Base-by-base conservation (phyloP, 2,113 vertebrate species). In the Cephalophus harveyi region DNA sequence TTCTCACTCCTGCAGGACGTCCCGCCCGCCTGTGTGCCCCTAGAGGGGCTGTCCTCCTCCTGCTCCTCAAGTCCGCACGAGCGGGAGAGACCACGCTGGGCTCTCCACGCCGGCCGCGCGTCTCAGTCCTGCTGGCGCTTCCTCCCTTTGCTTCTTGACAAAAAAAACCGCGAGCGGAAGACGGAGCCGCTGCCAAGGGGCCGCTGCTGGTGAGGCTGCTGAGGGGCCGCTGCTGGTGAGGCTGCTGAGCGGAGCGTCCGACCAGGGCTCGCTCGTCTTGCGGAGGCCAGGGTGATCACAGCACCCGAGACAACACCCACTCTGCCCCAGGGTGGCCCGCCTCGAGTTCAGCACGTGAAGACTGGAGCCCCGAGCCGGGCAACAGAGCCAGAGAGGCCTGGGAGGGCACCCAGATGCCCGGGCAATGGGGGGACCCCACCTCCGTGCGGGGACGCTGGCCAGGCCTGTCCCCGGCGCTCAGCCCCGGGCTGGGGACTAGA, bases 281-380 rank as follows among this genome's bases (percentile, higher is more conserved):
- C 55, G 6, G 67, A 30, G 46, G 78, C 28, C 28, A 2, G 48
- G 28, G 5, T 6, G 28, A 9, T 4, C 27, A 10, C 76, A 30
- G 28, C 2, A 3, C 48, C 46, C 1, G 9, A 19, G 71, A 14
- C 71, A 40, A 27, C 78, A 11, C 15, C 0, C 0, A 30, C 11
- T 25, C 91, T 50, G 13, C 33, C 43, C 82, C 43, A 15, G 43
- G 28, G 50, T 0, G 46, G 10, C 40, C 21, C 5, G 43, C 19
- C 0, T 14, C 1, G 33, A 1, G 1, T 19, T 0, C 2, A 3
- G 8, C 21, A 40, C 9, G 6, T 1, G 2, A 5, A 50, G 1
- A 2, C 2, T 30, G 15, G 36, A 4, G 16, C 19, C 67, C 57
- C 21, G 0, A 8, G 52, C 85, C 23, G 17, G 85, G 43, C 40